Percentiles rank a stretch among this genome's conserved stretches.
Conservation (phyloP, 2,888 invertebrate genomes). For the Brachyptera risi region DNA sequence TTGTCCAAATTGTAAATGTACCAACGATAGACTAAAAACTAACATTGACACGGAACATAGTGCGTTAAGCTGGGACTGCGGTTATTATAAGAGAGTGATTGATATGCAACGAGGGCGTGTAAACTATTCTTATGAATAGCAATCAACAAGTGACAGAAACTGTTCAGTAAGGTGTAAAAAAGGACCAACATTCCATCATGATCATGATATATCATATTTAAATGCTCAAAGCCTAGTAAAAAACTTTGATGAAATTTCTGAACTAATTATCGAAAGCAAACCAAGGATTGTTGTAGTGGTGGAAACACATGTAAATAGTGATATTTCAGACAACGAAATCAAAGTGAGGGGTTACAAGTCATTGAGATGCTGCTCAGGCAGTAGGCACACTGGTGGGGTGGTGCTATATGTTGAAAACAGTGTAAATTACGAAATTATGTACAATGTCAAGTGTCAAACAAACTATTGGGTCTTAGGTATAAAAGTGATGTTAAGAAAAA, state of each 20-base stretch:
- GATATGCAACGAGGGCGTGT: background rate
- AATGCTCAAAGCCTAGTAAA: conserved; percentile 22
- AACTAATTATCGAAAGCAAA: conserved; percentile 14
- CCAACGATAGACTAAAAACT: background rate
- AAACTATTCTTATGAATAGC: background rate
- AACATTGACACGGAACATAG: background rate
- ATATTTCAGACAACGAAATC: conserved; percentile 24
- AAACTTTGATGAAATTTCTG: conserved; percentile 20
- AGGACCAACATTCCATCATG: background rate
- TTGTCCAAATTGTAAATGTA: background rate
- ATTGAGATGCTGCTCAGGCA: conserved; percentile 29
- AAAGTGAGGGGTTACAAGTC: conserved; percentile 24
- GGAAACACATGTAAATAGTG: conserved; percentile 27
- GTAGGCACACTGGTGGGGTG: conserved; percentile 28
- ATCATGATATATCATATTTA: conserved; percentile 1
- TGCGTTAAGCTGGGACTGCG: background rate
- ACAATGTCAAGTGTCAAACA: background rate
- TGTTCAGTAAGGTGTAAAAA: too few species aligned
- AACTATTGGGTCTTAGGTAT: background rate
- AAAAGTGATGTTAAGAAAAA: background rate
- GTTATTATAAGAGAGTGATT: background rate
- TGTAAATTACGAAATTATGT: conserved; percentile 9
- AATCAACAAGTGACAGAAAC: background rate
- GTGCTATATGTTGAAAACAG: conserved; percentile 25
- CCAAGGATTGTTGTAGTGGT: conserved; percentile 25